A percentile compares a stretch with the other conserved stretches of the same genome.
These are phyloP conservation scores for Acleris cristana DNA, from an alignment of 2,888 invertebrate genomes.

Conservation along the genomic window DNA sequence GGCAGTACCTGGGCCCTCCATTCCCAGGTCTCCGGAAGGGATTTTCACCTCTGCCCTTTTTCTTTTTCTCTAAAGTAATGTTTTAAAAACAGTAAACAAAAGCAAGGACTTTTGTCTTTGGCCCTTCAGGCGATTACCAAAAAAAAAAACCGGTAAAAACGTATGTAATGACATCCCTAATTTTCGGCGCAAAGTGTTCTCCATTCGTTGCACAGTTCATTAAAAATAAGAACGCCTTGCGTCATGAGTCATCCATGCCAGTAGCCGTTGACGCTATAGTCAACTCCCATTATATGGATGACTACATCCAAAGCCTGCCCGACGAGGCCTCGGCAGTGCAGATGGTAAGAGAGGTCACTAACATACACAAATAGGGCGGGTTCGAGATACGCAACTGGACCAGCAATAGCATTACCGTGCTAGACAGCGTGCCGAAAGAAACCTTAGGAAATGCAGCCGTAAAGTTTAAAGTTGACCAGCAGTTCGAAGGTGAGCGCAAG, in stretches of 20 bases:
- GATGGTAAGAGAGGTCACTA: conserved; percentile 28
- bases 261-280: conserved; percentile 5
- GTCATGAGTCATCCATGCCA: conserved; percentile 9
- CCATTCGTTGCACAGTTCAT: too few relatives aligned
- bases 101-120: too few relatives aligned
- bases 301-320: conserved; percentile 5
- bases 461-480: conserved; percentile 36
- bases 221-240: conserved; percentile 41
- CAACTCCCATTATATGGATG: conserved; percentile 2
- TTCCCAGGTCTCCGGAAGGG: too few relatives aligned
- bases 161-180: conserved; percentile 40
- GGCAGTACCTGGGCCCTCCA: too few relatives aligned
- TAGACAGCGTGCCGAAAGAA: conserved; percentile 40
- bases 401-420: conserved; percentile 40
- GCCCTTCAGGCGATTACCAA: too few relatives aligned
- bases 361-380: conserved; percentile 43
- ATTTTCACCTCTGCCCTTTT: too few relatives aligned
- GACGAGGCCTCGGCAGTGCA: conserved; percentile 36
- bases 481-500: conserved; percentile 9
- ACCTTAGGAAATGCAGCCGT: conserved; percentile 38
- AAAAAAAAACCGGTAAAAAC: conserved; percentile 25
- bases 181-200: conserved; percentile 40
- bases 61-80: too few relatives aligned
- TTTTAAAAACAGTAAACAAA: too few relatives aligned
- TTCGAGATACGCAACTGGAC: conserved; percentile 46